phyloP scores from a whole-genome alignment of 2,113 vertebrate genomes.

The Apodemus sylvaticus region DNA sequence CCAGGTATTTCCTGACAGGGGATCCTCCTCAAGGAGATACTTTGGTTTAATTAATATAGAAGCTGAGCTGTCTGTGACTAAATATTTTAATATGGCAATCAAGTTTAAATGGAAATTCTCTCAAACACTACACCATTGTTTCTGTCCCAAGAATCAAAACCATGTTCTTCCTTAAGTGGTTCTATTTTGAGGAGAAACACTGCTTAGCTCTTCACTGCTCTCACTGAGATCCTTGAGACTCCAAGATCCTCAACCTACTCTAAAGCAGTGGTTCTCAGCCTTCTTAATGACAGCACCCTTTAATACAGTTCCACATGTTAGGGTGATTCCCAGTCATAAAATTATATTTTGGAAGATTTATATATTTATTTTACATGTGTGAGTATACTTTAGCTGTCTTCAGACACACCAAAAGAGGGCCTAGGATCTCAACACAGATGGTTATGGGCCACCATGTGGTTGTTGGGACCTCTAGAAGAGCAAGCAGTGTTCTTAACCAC shows the following conservation, averaged over 20 bases:
- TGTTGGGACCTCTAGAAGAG: no score
- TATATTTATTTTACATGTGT: no score
- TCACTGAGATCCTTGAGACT: background rate
- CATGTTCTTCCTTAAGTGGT: background rate
- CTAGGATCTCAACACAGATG: no score
- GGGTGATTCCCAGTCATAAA: background rate
- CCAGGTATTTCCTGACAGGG: background rate
- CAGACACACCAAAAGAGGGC: no score
- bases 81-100: background rate
- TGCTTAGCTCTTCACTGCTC: background rate
- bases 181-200: background rate
- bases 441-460: no score
- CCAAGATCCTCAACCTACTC: background rate
- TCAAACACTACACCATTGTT: background rate
- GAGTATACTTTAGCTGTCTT: no score
- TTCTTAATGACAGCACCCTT: background rate
- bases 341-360: background rate
- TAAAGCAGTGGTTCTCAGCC: background rate
- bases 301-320: background rate
- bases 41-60: background rate
- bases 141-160: background rate
- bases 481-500: no score
- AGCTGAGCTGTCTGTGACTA: background rate
- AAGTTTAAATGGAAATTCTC: background rate
- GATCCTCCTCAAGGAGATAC: background rate